Percentiles rank a stretch among this genome's conserved stretches.
These are phyloP conservation scores for Sturmia bella DNA, from an alignment of 2,888 invertebrate species.

Conservation along the genomic window DNA sequence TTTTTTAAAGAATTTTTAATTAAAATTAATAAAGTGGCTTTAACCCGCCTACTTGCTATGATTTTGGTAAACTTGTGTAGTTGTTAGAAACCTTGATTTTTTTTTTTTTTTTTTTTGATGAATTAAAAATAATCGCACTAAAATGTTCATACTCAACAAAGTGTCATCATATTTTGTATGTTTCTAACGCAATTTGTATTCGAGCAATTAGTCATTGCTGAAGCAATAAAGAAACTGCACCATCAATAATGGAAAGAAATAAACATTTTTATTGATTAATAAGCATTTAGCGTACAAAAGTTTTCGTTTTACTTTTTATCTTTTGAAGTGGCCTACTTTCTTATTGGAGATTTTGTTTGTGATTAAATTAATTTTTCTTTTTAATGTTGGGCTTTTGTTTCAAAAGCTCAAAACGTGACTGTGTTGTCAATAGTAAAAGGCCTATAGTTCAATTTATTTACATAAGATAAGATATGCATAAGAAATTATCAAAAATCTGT, in stretches of 20 bases:
- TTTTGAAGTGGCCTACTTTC: conserved; percentile 61
- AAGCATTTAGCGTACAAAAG: conserved; percentile 32
- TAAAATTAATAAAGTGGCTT: neutral
- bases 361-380: neutral
- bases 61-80: conserved; percentile 2
- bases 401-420: neutral
- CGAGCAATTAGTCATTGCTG: conserved; percentile 17
- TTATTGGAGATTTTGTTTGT: conserved; percentile 40
- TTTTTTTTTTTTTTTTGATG: neutral
- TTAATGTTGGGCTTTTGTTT: neutral
- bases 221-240: neutral
- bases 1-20: neutral
- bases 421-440: no score
- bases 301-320: conserved; percentile 12
- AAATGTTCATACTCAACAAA: conserved; percentile 1
- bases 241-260: neutral
- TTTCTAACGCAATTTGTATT: conserved; percentile 4
- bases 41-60: conserved; percentile 29
- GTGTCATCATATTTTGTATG: conserved; percentile 34
- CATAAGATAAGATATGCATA: no score
- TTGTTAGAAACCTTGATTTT: conserved; percentile 39
- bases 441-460: no score
- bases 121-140: neutral
- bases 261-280: conserved; percentile 46
- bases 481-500: no score